These are phyloP conservation scores for Drosophila bocqueti DNA, from an alignment of 1,140 invertebrate genomes.

Conservation along the genomic window DNA sequence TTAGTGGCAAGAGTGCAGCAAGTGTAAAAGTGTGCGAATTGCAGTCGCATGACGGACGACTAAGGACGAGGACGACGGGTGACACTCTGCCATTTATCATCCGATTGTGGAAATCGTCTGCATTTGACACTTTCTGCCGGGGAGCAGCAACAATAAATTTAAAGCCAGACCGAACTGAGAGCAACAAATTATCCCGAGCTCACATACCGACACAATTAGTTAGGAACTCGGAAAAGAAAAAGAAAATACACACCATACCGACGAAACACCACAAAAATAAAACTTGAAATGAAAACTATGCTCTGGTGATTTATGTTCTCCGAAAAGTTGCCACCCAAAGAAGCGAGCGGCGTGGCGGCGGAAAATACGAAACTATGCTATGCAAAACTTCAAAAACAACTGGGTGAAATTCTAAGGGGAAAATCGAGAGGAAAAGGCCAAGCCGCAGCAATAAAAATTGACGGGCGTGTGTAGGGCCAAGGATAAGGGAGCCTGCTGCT, in stretches of 20 bases:
- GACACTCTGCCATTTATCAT: conserved; percentile 44
- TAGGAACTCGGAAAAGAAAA: conserved; percentile 21
- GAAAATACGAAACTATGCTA: conserved; percentile 59
- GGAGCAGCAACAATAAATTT: conserved; percentile 67
- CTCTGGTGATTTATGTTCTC: conserved; percentile 70
- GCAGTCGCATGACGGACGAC: conserved; percentile 22
- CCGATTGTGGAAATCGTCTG: conserved; percentile 62
- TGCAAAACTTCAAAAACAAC: conserved; percentile 77
- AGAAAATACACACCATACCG: conserved; percentile 10
- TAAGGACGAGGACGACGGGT: background rate
- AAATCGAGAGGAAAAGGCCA: conserved; percentile 14
- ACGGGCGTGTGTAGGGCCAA: conserved; percentile 39
- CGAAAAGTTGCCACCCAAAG: conserved; percentile 46
- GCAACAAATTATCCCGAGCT: conserved; percentile 56
- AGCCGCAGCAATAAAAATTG: conserved; percentile 76
- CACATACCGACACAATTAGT: conserved; percentile 58
- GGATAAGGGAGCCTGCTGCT: conserved; percentile 46
- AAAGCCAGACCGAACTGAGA: conserved; percentile 67
- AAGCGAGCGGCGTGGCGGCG: conserved; percentile 14
- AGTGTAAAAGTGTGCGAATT: conserved; percentile 8
- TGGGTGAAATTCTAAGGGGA: conserved; percentile 4
- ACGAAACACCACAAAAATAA: conserved; percentile 44
- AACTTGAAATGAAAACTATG: conserved; percentile 57
- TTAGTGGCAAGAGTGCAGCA: conserved; percentile 55
- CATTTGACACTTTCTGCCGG: conserved; percentile 64